Evolutionary conservation across 1,140 invertebrate genomes (phyloP).

Genomic region (Neuroterus valhalla): DNA sequence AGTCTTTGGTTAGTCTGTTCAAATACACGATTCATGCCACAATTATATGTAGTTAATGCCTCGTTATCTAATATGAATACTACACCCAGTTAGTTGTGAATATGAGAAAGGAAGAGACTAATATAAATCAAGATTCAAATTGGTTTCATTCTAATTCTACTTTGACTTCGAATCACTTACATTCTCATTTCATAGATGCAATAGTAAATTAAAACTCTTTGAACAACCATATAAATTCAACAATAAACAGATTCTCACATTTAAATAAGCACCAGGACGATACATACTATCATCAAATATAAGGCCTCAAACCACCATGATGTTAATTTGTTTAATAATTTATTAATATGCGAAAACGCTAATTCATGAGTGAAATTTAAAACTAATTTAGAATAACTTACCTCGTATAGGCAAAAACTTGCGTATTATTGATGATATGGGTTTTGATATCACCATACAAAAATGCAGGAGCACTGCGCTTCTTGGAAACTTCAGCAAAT

Average conservation of each 20-base stretch:
- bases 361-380: neutral
- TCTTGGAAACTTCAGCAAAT: constrained; percentile 58
- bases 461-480: constrained; percentile 71
- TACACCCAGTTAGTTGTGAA: too few relatives aligned
- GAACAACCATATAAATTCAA: too few relatives aligned
- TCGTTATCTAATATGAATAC: neutral
- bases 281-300: too few relatives aligned
- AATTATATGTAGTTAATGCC: neutral
- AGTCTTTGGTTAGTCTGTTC: constrained; percentile 41
- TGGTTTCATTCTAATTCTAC: neutral
- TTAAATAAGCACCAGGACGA: too few relatives aligned
- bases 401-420: constrained; percentile 80
- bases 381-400: constrained; percentile 59
- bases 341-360: too few relatives aligned
- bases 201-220: too few relatives aligned
- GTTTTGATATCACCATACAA: constrained; percentile 76
- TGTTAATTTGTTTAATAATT: too few relatives aligned
- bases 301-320: too few relatives aligned
- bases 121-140: constrained; percentile 1
- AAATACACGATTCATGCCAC: constrained; percentile 22
- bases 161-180: neutral
- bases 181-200: too few relatives aligned
- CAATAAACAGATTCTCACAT: too few relatives aligned
- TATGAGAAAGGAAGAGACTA: neutral
- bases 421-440: constrained; percentile 70